Evolutionary conservation across 2,888 invertebrate species (phyloP).

Genomic region (Uloborus plumipes): DNA sequence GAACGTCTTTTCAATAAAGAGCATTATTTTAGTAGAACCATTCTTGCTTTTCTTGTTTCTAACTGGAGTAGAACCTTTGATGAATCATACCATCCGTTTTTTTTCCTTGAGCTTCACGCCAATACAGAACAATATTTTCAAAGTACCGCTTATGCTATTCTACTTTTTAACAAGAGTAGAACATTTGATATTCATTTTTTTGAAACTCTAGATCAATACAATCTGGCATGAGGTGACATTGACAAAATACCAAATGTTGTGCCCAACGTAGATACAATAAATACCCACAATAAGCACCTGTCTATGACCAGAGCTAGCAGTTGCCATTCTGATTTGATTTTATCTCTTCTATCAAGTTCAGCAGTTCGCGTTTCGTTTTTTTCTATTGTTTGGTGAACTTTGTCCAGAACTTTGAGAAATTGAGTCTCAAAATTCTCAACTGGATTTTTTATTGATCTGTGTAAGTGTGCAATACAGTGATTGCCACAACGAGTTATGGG

Average conservation of each 20-base stretch:
- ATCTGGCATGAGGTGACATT: slow-evolving; percentile 76
- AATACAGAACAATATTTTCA: too few species aligned
- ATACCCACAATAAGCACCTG: slow-evolving; percentile 81
- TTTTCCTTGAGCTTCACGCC: too few species aligned
- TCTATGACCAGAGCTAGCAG: slow-evolving; percentile 86
- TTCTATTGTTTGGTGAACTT: slow-evolving; percentile 83
- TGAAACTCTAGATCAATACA: slow-evolving; percentile 34
- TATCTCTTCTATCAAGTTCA: slow-evolving; percentile 84
- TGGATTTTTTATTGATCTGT: slow-evolving; percentile 50
- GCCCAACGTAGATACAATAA: slow-evolving; percentile 82
- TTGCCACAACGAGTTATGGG: slow-evolving; percentile 41
- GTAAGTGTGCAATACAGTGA: slow-evolving; percentile 51
- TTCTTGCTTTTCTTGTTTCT: too few species aligned
- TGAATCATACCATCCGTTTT: too few species aligned
- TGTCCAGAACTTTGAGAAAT: slow-evolving; percentile 78
- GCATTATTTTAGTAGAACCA: too few species aligned
- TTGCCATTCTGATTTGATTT: slow-evolving; percentile 88
- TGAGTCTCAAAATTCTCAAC: slow-evolving; percentile 76
- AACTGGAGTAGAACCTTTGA: too few species aligned
- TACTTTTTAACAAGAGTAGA: too few species aligned
- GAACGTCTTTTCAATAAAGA: too few species aligned
- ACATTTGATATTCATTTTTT: too few species aligned
- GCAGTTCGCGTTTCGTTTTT: slow-evolving; percentile 83
- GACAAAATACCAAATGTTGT: slow-evolving; percentile 85
- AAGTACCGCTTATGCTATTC: too few species aligned